phyloP scores from a whole-genome alignment of 1,140 invertebrate species.

The Planococcus citri region DNA sequence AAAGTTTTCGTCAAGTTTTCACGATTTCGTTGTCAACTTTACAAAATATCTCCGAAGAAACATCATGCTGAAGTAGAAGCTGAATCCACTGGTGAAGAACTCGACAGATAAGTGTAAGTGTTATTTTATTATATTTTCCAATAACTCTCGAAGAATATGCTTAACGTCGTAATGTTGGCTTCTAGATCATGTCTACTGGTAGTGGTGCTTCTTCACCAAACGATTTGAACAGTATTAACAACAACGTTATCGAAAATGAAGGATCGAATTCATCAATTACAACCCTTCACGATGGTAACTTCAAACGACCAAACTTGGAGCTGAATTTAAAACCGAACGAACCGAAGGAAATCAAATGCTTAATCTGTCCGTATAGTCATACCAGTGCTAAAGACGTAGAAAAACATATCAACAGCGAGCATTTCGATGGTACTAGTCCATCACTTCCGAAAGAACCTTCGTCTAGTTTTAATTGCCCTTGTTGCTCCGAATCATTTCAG shows the following conservation, averaged over 20 bases:
- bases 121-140: too few species aligned
- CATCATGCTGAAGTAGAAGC: too few species aligned
- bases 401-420: slow-evolving; percentile 69
- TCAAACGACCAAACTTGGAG: neutral
- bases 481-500: slow-evolving; percentile 57
- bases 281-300: too few species aligned
- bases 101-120: neutral
- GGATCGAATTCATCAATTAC: neutral
- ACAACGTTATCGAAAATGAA: neutral
- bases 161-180: too few species aligned
- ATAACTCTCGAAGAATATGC: neutral
- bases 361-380: slow-evolving; percentile 65
- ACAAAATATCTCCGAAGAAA: too few species aligned
- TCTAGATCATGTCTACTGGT: neutral
- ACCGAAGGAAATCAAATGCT: slow-evolving; percentile 42
- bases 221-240: neutral
- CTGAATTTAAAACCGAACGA: neutral
- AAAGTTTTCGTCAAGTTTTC: too few species aligned
- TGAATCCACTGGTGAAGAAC: neutral
- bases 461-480: slow-evolving; percentile 46
- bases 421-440: slow-evolving; percentile 71
- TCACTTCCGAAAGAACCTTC: slow-evolving; percentile 41
- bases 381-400: slow-evolving; percentile 58
- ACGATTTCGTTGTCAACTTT: too few species aligned
- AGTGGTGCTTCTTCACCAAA: neutral